phyloP scores from a whole-genome alignment of 2,797 vertebrate genomes.

The Crax fasciolata region DNA sequence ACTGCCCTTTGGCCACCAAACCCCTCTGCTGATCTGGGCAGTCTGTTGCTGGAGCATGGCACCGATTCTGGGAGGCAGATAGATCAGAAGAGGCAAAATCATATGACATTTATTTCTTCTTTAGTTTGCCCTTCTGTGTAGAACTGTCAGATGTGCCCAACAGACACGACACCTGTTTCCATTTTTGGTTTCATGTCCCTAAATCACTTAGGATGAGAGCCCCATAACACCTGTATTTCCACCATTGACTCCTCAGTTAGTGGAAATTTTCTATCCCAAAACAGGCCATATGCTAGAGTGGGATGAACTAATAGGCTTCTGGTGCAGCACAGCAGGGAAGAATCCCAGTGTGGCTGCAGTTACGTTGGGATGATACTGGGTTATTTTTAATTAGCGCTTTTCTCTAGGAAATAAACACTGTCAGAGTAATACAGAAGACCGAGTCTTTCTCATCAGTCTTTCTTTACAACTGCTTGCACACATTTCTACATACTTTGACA shows the following conservation, averaged over 20 bases:
- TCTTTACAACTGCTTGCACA: constrained; percentile 22
- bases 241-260: not conserved
- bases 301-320: constrained; percentile 38
- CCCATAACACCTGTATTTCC: not conserved
- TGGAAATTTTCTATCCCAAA: constrained; percentile 27
- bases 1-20: not conserved
- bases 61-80: not conserved
- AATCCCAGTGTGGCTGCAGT: not conserved
- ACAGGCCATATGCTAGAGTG: constrained; percentile 19
- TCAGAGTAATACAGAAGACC: not conserved
- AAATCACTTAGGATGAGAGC: not conserved
- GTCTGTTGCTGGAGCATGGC: not conserved
- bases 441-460: constrained; percentile 33
- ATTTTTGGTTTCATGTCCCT: not conserved
- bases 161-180: accelerated
- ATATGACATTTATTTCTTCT: accelerated
- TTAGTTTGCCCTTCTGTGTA: accelerated
- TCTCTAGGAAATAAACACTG: constrained; percentile 34
- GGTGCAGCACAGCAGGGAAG: constrained; percentile 12
- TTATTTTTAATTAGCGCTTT: constrained; percentile 46
- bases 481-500: constrained; percentile 22
- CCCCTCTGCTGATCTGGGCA: not conserved
- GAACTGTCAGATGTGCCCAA: accelerated
- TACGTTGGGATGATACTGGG: not conserved
- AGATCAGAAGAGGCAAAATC: not conserved